Evolutionary conservation across 2,797 vertebrate species (phyloP).

Genomic region (Rhynchonycteris naso): DNA sequence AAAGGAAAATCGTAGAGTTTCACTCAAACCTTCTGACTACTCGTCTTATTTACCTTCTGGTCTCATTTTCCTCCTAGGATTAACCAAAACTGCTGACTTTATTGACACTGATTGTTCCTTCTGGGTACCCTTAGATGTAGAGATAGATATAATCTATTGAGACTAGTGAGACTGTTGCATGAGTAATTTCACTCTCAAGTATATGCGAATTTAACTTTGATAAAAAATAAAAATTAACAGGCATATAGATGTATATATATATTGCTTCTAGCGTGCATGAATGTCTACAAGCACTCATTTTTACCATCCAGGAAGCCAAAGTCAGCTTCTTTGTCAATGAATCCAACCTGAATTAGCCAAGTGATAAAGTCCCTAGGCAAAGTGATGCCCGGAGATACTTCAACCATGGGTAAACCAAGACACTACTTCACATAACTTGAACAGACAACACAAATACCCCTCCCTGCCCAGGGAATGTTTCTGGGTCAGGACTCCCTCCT

Average conservation of each 20-base stretch:
- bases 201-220: slow-evolving; percentile 5
- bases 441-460: slow-evolving; percentile 23
- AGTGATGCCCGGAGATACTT: not conserved
- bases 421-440: slow-evolving; percentile 55
- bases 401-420: slow-evolving; percentile 60
- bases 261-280: not conserved
- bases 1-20: not conserved
- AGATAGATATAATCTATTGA: not conserved
- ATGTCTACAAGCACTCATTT: not conserved
- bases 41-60: not conserved
- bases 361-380: not conserved
- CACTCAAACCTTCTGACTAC: not conserved
- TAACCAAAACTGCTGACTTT: not conserved
- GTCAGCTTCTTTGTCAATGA: not conserved
- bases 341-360: slow-evolving; percentile 9
- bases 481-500: slow-evolving; percentile 67
- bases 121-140: not conserved
- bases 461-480: slow-evolving; percentile 69
- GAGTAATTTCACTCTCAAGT: not conserved
- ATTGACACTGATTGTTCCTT: not conserved
- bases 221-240: slow-evolving; percentile 17
- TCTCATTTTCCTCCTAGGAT: not conserved
- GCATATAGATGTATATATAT: not conserved
- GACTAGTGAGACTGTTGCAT: not conserved
- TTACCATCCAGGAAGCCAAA: slow-evolving; percentile 13